A percentile compares a stretch with the other conserved stretches of the same genome.
These are phyloP conservation scores for Dendrocincla tyrannina DNA, from an alignment of 2,797 vertebrate species.

Conservation along the genomic window DNA sequence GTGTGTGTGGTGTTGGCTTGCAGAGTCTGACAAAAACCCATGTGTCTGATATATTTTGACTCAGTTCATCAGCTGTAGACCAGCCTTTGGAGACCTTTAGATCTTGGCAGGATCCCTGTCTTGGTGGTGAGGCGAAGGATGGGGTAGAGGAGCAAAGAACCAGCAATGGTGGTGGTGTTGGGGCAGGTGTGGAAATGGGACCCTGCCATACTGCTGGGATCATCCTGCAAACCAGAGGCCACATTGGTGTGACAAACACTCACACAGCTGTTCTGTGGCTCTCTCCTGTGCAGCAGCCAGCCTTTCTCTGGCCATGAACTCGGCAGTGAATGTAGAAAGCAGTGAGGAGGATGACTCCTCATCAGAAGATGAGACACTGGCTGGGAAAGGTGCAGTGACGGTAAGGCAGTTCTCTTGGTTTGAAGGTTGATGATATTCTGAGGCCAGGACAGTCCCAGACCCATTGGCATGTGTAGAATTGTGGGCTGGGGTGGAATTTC, in stretches of 20 bases:
- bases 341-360: conserved; percentile 74
- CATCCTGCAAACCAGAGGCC: background rate
- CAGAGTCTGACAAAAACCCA: background rate
- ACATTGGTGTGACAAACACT: accelerated
- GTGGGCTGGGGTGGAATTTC: background rate
- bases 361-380: conserved; percentile 61
- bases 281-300: conserved; percentile 16
- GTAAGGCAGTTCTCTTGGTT: conserved; percentile 41
- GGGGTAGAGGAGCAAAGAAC: background rate
- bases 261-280: background rate
- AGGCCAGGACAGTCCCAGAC: background rate
- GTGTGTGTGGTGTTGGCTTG: background rate
- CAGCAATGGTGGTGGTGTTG: background rate
- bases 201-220: background rate
- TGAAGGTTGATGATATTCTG: background rate
- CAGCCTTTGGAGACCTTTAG: background rate
- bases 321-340: background rate
- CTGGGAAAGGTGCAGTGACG: conserved; percentile 37
- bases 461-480: background rate
- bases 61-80: background rate
- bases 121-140: background rate
- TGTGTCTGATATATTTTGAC: background rate
- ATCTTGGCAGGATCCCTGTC: background rate
- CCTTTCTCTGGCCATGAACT: background rate
- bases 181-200: background rate